Base-by-base conservation (phyloP, 2,797 vertebrate genomes). In the Hydrolagus colliei region DNA sequence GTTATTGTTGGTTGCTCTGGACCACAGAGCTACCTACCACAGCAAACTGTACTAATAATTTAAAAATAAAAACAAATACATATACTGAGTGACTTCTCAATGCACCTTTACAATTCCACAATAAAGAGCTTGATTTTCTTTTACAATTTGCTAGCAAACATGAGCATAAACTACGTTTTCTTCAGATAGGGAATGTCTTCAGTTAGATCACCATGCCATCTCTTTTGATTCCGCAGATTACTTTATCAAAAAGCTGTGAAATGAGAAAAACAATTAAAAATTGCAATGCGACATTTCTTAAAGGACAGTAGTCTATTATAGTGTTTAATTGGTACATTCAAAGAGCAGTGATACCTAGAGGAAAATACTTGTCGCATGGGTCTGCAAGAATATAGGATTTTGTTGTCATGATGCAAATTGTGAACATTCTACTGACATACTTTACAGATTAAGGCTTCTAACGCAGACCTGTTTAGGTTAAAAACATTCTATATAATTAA, bases 221-320 rank as follows among this genome's bases (percentile, higher is more conserved):
- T 62, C 14, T 62, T 84, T 63, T n/a, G 65, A 20, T 67, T 82
- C 79, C 62, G 52, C 71, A 68, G 27, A 10, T 71, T 71, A 84
- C 79, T 84, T 84, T 67, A 84, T 84, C 32, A 84, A 84, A 84
- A 84, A 84, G 79, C 79, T 84, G 65, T 27, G 71, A 84, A 32
- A 84, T 27, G 71, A 52, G 65, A 20, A 68, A 35, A 67, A 52
- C 41, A 52, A 68, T 71, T 35, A 41, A 32, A 65, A 80, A 80
- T 80, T 4, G 16, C 22, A 80, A 65, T 41, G 41, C 12, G 35
- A 22, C 12, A 5, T 59, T 77, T 10, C 20, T 67, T 80, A 67
- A 35, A 20, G 22, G 32, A 27, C 16, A 18, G 9, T 41, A 18
- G 27, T 10, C 32, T 35, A 35, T 18, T 35, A 52, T 52, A 52